phyloP scores from a whole-genome alignment of 2,888 invertebrate species.

The Eledona agricola region DNA sequence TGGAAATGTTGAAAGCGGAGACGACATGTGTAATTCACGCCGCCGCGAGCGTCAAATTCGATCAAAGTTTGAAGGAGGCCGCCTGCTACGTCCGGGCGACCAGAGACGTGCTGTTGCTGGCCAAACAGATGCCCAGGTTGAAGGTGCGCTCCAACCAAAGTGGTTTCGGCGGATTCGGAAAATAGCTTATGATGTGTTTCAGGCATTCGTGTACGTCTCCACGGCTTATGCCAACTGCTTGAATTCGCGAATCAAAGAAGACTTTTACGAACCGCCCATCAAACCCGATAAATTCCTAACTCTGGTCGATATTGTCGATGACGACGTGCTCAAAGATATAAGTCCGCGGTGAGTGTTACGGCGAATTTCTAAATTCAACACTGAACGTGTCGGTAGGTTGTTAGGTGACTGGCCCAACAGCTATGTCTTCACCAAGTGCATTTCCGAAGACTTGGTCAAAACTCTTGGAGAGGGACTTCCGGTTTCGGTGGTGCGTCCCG shows the following conservation, averaged over 20 bases:
- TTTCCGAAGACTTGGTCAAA: constrained; percentile 71
- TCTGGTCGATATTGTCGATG: constrained; percentile 50
- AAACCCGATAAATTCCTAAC: constrained; percentile 61
- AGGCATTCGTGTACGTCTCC: constrained; percentile 51
- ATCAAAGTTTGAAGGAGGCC: constrained; percentile 72
- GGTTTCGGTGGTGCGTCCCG: constrained; percentile 73
- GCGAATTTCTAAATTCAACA: constrained; percentile 54
- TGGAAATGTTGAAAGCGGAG: constrained; percentile 1
- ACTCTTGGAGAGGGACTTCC: constrained; percentile 67
- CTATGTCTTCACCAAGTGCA: constrained; percentile 77
- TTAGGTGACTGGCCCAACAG: constrained; percentile 73
- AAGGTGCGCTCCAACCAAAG: too few relatives aligned
- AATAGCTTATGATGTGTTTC: constrained; percentile 27
- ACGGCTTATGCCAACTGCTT: constrained; percentile 50
- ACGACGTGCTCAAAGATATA: constrained; percentile 57
- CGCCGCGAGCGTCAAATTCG: constrained; percentile 78
- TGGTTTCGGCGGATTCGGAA: too few relatives aligned
- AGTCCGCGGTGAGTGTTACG: constrained; percentile 40
- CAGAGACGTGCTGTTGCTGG: constrained; percentile 70
- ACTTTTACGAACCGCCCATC: constrained; percentile 48
- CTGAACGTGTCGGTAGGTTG: constrained; percentile 60
- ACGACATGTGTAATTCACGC: constrained; percentile 67
- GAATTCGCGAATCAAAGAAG: constrained; percentile 47
- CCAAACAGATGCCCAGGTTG: constrained; percentile 48
- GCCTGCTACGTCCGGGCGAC: constrained; percentile 75